Evolutionary conservation across 2,113 vertebrate species (phyloP).

Genomic region (Megaceryle maxima): DNA sequence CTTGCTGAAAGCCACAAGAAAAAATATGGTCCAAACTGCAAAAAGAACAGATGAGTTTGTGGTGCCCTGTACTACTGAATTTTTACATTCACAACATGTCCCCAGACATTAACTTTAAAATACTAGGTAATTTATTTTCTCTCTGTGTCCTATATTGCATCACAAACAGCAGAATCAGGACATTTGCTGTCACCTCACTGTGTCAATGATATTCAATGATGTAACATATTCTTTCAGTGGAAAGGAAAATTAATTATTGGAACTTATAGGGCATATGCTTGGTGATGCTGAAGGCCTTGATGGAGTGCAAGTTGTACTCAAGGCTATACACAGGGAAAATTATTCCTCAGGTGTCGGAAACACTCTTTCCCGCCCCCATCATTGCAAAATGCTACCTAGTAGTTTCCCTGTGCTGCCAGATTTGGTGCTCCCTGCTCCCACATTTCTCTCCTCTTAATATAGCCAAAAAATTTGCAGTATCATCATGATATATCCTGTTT

Average conservation of each 20-base stretch:
- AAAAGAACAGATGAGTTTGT: neutral
- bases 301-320: neutral
- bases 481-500: neutral
- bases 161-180: neutral
- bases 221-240: neutral
- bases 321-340: neutral
- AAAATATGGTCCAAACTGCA: neutral
- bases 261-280: neutral
- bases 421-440: neutral
- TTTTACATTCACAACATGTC: neutral
- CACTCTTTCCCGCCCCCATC: neutral
- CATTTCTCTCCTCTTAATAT: neutral
- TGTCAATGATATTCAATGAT: neutral
- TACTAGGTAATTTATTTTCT: neutral
- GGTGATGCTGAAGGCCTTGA: neutral
- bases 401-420: neutral
- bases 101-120: neutral
- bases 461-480: neutral
- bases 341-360: neutral
- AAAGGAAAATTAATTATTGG: conserved; percentile 1
- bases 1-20: neutral
- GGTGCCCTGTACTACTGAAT: neutral
- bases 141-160: neutral
- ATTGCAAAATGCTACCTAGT: neutral
- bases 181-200: neutral